phyloP scores from a whole-genome alignment of 1,140 invertebrate species.

The Listronotus oregonensis region DNA sequence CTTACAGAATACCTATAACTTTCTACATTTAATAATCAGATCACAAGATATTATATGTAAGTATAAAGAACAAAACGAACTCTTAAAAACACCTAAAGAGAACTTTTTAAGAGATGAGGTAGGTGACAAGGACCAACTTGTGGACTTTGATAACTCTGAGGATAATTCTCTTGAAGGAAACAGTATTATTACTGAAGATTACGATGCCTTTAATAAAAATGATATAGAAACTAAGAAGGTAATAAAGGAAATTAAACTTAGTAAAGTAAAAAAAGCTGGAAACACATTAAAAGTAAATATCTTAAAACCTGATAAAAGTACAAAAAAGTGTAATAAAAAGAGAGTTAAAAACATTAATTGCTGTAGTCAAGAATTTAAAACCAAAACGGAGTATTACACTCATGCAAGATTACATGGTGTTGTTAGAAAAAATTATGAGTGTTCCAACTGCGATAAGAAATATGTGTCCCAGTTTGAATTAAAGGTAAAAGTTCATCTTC shows the following conservation, averaged over 20 bases:
- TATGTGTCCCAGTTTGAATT: constrained; percentile 38
- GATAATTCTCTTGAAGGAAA: no score
- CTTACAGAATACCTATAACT: not conserved
- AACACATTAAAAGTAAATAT: not conserved
- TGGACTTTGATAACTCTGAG: no score
- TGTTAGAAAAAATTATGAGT: constrained; percentile 17
- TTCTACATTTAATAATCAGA: not conserved
- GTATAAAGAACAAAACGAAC: not conserved
- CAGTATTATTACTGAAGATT: no score
- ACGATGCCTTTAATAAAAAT: no score
- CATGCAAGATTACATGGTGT: constrained; percentile 23
- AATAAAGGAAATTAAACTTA: not conserved
- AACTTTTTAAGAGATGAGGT: not conserved
- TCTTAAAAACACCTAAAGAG: not conserved
- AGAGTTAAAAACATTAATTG: not conserved
- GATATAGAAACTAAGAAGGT: no score
- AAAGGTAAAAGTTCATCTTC: no score
- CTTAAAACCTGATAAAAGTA: not conserved
- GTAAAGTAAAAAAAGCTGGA: not conserved
- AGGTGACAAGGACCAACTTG: not conserved
- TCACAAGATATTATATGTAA: not conserved
- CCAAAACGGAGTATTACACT: not conserved
- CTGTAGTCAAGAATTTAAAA: constrained; percentile 8
- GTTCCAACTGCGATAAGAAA: constrained; percentile 31
- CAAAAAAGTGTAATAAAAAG: not conserved